Evolutionary conservation across 2,797 vertebrate species (phyloP).

Genomic region (Brotula barbata): DNA sequence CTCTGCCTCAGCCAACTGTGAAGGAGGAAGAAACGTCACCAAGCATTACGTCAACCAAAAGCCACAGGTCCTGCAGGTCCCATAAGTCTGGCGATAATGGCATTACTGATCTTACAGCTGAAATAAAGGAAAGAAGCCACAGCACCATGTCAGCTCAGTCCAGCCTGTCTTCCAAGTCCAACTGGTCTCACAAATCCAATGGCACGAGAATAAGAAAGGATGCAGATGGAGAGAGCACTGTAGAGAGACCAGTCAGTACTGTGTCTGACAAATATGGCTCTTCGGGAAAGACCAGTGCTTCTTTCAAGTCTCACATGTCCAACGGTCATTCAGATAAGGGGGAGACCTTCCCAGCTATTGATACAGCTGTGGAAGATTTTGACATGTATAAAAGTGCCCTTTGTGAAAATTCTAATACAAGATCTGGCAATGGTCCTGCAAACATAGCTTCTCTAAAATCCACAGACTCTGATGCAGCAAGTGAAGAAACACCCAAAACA

Average conservation of each 20-base stretch:
- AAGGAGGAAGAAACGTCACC: conserved; percentile 34
- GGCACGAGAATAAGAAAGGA: conserved; percentile 30
- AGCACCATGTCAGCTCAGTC: conserved; percentile 52
- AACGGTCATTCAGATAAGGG: conserved; percentile 15
- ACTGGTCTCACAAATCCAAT: conserved; percentile 54
- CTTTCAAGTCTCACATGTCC: conserved; percentile 49
- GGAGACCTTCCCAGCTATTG: conserved; percentile 12
- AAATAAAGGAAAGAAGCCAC: conserved; percentile 40
- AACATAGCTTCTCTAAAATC: neutral
- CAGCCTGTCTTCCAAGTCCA: conserved; percentile 42
- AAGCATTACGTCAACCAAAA: conserved; percentile 35
- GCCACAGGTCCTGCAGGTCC: conserved; percentile 51
- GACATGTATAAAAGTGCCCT: conserved; percentile 23
- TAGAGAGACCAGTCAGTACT: conserved; percentile 48
- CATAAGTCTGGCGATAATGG: conserved; percentile 39
- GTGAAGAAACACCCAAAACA: neutral
- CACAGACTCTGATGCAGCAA: too few relatives aligned
- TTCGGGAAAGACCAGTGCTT: conserved; percentile 33
- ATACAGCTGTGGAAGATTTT: conserved; percentile 21
- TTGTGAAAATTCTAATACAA: conserved; percentile 48
- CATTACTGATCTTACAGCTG: neutral
- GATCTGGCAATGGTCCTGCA: conserved; percentile 4
- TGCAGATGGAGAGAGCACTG: conserved; percentile 33
- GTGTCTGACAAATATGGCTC: conserved; percentile 55
- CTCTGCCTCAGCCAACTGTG: conserved; percentile 6